These are phyloP conservation scores for Molorchus minor DNA, from an alignment of 2,888 invertebrate genomes.

Conservation along the genomic window DNA sequence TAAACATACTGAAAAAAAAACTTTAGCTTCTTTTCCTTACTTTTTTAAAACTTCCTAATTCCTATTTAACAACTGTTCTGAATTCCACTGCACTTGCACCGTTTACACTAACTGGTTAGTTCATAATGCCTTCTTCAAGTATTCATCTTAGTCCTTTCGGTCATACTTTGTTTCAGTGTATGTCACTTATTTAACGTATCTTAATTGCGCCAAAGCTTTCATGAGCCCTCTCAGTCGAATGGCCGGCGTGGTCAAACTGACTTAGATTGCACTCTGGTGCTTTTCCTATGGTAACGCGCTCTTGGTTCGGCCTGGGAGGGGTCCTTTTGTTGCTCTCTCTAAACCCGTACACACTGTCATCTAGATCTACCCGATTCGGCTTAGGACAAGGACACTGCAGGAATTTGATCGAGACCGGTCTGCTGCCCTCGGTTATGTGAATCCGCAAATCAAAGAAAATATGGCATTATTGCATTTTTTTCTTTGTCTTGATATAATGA, in stretches of 20 bases:
- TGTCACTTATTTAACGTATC: background rate
- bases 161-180: slow-evolving; percentile 2
- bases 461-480: no score
- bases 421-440: no score
- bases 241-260: slow-evolving; percentile 31
- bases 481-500: no score
- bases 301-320: slow-evolving; percentile 24
- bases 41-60: slow-evolving; percentile 9
- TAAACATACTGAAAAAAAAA: no score
- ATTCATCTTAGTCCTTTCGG: background rate
- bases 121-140: background rate
- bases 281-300: slow-evolving; percentile 22
- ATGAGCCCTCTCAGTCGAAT: slow-evolving; percentile 15
- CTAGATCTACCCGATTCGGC: slow-evolving; percentile 20
- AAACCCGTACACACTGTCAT: slow-evolving; percentile 10
- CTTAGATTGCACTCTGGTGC: slow-evolving; percentile 23
- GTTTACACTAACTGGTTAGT: slow-evolving; percentile 11
- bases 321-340: slow-evolving; percentile 22
- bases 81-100: slow-evolving; percentile 18
- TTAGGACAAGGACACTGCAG: slow-evolving; percentile 6
- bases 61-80: slow-evolving; percentile 2
- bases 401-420: background rate
- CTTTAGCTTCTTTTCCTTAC: slow-evolving; percentile 7
- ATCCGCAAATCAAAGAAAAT: no score
- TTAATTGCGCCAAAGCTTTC: slow-evolving; percentile 2